Evolutionary conservation across 2,113 vertebrate genomes (phyloP).

Genomic region (Sebastes schlegelii): DNA sequence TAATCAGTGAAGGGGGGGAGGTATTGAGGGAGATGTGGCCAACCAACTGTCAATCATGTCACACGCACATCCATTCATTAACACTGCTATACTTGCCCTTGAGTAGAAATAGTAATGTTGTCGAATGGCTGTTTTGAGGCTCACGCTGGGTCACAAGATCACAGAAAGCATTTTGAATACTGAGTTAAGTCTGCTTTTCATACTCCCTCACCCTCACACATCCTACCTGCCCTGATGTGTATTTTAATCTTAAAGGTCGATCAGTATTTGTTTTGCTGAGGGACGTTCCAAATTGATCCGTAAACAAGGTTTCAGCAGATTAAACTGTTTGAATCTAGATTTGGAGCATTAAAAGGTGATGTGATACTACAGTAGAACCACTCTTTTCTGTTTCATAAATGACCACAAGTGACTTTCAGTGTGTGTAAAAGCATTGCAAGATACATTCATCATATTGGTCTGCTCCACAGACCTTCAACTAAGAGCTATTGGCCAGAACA

Average conservation of each 20-base stretch:
- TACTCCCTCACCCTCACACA: not conserved
- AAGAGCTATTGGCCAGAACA: not conserved
- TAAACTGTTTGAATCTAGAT: not conserved
- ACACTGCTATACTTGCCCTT: slow-evolving; percentile 32
- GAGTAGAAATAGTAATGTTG: not conserved
- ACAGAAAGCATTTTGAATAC: not conserved
- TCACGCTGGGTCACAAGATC: slow-evolving; percentile 10
- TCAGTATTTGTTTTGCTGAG: not conserved
- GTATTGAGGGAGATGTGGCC: slow-evolving; percentile 56
- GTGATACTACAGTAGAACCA: no score
- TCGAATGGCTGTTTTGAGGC: slow-evolving; percentile 1
- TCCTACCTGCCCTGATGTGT: not conserved
- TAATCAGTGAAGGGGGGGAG: slow-evolving; percentile 68
- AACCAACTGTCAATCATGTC: slow-evolving; percentile 80
- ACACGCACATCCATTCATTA: slow-evolving; percentile 44
- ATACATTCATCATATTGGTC: not conserved
- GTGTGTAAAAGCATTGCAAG: not conserved
- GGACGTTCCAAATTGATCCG: not conserved
- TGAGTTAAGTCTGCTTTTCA: not conserved
- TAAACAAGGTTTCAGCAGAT: not conserved
- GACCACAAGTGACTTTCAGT: not conserved
- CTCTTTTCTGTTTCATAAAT: not conserved
- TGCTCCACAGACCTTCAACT: not conserved
- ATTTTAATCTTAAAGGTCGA: not conserved
- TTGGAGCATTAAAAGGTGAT: not conserved